Evolutionary conservation across 1,140 invertebrate species (phyloP), one percentile per base, ranked within the genome.

Genomic region (Sesamia nonagrioides): DNA sequence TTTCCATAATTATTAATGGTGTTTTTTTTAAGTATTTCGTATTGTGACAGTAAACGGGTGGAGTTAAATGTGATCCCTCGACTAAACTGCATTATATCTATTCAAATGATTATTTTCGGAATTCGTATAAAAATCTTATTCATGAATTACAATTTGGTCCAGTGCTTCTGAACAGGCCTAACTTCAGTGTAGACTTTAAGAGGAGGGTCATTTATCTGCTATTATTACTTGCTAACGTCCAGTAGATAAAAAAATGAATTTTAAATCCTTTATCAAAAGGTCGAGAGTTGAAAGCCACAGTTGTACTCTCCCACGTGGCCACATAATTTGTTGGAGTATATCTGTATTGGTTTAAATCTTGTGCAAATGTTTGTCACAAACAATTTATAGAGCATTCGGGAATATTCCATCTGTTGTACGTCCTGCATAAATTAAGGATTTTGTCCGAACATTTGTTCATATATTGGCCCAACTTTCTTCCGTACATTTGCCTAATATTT

Each of bases 201-300:
- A 56, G 21, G 27, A 9, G 56, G 56, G 56, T 60, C 56, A 35
- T 13, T 33, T 35, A 33, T 60, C 56, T 60, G 27, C 33, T 60
- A 60, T 60, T 60, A 60, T 60, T 60, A 58, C 21, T 58, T 58
- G 33, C 56, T 18, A 60, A 60, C 3, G 33, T 60, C 27, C 33
- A 15, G 27, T 27, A 33, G 6, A 60, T 60, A 6, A 60, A 60
- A n/a, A 60, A 60, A 0, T 13, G 11, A 35, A 11, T 35, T 60
- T 60, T 35, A 15, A 11, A 58, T 6, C 33, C 56, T 35, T 33
- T 13, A 35, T 7, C 27, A 35, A 33, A 60, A 60, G 56, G 56
- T 60, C 56, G 56, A 60, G 56, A 60, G 11, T 60, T 35, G 56
- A 60, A 60, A 60, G 11, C 27, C n/a, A 50, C 11, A 35, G 56